Evolutionary conservation across 2,888 invertebrate species (phyloP), one percentile per base, ranked within the genome.

Genomic region (Sarcophaga caerulescens): DNA sequence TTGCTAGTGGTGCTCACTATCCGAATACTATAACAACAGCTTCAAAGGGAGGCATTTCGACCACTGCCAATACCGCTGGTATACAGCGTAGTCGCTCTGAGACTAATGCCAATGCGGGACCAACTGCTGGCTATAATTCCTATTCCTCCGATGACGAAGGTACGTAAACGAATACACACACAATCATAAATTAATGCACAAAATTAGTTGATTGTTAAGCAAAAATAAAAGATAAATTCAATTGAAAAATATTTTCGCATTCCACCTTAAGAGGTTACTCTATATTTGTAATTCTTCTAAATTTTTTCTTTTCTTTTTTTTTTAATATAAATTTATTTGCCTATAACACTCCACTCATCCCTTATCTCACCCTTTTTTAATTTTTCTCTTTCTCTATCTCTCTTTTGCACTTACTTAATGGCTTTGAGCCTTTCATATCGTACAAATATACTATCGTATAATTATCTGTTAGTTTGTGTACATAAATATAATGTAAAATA

Each of bases 91-190:
- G 94, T 87, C 91, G 92, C 65, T 93, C 93, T 6, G 93, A 93
- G 84, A 90, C 92, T 4, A 90, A 95, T 94, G 94, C 94, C 3
- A 95, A 95, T 89, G 93, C 77, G 19, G 88, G 89, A 93, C 79
- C 90, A 2, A 89, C 89, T 8, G 90, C 90, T 47, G 94, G 94
- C 57, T 97, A 97, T 93, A 97, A 96, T 93, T 97, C 96, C 91
- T 97, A 97, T 92, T 97, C 97, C 89, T 97, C 97, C 84, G 97
- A 97, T 90, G 97, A 97, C 93, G 97, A 97, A 96, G 97, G 97
- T 97, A 95, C 94, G 95, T 94, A 45, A 57, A 6, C 12, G n/a
- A 12, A 89, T 25, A 52, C 12, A 19, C 57, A 3, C 69, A 66
- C n/a, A 83, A 59, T 71, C 17, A 47, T 62, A 78, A 35, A 57